These are phyloP conservation scores for Drosophila fuyamai DNA, from an alignment of 1,140 invertebrate genomes.

Conservation along the genomic window DNA sequence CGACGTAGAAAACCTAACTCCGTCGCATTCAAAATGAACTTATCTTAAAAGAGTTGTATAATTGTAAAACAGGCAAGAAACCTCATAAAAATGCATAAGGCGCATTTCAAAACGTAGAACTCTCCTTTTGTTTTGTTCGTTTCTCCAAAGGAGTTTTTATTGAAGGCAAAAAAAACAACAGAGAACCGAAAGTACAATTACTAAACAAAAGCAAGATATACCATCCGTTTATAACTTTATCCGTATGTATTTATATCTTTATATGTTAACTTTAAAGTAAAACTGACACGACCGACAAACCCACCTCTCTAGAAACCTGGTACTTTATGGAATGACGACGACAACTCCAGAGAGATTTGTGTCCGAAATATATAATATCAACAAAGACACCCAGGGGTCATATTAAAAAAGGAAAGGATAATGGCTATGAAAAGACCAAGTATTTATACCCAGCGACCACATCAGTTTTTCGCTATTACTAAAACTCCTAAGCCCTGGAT, in stretches of 20 bases:
- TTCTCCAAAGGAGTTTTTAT: too few species aligned
- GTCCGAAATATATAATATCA: too few species aligned
- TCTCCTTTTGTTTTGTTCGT: slow-evolving; percentile 23
- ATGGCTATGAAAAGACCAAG: too few species aligned
- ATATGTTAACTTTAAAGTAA: slow-evolving; percentile 22
- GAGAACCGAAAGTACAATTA: slow-evolving; percentile 20
- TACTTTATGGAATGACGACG: slow-evolving; percentile 2
- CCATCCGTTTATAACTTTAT: slow-evolving; percentile 3
- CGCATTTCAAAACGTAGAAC: slow-evolving; percentile 33
- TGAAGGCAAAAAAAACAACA: background rate
- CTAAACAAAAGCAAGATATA: slow-evolving; percentile 51
- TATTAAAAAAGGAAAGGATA: too few species aligned
- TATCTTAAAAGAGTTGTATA: background rate
- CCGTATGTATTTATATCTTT: slow-evolving; percentile 6
- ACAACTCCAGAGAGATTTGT: too few species aligned
- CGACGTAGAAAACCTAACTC: too few species aligned
- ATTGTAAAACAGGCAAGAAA: slow-evolving; percentile 5
- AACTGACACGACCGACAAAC: slow-evolving; percentile 33
- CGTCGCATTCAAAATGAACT: too few species aligned
- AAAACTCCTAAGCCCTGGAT: too few species aligned
- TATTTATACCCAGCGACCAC: too few species aligned
- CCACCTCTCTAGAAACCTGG: slow-evolving; percentile 56
- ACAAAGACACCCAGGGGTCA: too few species aligned
- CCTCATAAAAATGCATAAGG: slow-evolving; percentile 41
- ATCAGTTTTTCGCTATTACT: too few species aligned